phyloP scores from a whole-genome alignment of 2,888 invertebrate genomes.

The Protodeltote pygarga region DNA sequence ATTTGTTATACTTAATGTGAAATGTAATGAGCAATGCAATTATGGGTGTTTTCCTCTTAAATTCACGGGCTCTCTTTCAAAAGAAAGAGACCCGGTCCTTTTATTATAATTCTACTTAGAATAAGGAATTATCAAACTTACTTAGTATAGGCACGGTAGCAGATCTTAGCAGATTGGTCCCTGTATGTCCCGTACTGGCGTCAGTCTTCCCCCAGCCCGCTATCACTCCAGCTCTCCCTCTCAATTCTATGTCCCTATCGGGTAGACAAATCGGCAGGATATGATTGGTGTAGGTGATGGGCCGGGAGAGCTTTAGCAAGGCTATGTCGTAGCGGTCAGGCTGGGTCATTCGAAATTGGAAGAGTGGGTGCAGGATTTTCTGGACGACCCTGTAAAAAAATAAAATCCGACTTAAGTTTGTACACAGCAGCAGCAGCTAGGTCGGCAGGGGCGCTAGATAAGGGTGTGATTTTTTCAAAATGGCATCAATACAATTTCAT shows the following conservation, averaged over 20 bases:
- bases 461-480: no score
- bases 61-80: no score
- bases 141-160: conserved; percentile 94
- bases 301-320: conserved; percentile 89
- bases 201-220: conserved; percentile 96
- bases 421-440: no score
- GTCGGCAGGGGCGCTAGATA: no score
- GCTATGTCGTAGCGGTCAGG: conserved; percentile 94
- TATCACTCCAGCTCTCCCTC: conserved; percentile 84
- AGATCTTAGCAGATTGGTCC: conserved; percentile 93
- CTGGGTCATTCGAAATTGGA: conserved; percentile 93
- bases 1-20: no score
- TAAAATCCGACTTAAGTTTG: no score
- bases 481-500: no score
- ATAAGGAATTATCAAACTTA: conserved; percentile 66
- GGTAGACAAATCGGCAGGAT: conserved; percentile 94
- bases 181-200: conserved; percentile 90
- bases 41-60: no score
- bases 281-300: conserved; percentile 88
- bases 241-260: conserved; percentile 70
- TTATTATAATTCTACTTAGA: no score
- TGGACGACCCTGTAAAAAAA: conserved; percentile 86
- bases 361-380: conserved; percentile 92
- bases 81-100: no score
- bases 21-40: no score